phyloP scores from a whole-genome alignment of 1,140 invertebrate genomes.

The Battus philenor region DNA sequence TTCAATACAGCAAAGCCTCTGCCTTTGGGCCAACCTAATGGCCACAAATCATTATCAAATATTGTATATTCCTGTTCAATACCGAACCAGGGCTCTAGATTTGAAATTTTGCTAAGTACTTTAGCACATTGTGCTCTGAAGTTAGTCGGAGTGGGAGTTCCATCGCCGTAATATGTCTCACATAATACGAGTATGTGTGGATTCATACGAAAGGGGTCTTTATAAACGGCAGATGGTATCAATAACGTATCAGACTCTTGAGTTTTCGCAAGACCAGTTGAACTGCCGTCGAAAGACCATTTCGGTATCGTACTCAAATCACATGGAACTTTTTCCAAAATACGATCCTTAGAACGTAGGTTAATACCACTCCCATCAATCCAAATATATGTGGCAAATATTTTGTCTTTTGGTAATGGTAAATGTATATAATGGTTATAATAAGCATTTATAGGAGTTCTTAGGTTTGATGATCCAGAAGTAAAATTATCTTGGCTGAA shows the following conservation, averaged over 20 bases:
- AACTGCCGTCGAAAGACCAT: constrained; percentile 98
- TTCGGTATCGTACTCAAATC: constrained; percentile 75
- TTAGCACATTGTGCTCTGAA: constrained; percentile 85
- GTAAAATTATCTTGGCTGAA: constrained; percentile 30
- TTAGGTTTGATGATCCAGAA: constrained; percentile 25
- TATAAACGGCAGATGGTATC: constrained; percentile 92
- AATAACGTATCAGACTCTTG: constrained; percentile 81
- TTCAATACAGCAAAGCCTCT: constrained; percentile 81
- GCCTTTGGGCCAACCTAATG: constrained; percentile 92
- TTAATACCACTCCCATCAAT: constrained; percentile 92
- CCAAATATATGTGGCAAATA: constrained; percentile 91
- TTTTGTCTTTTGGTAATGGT: constrained; percentile 80
- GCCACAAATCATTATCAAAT: constrained; percentile 84
- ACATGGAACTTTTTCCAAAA: constrained; percentile 80
- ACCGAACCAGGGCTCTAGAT: constrained; percentile 95
- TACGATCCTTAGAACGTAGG: constrained; percentile 87
- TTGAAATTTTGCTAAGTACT: constrained; percentile 82
- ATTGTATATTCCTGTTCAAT: constrained; percentile 91
- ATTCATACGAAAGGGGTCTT: constrained; percentile 92
- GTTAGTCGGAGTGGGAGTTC: constrained; percentile 80
- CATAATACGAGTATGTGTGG: constrained; percentile 94
- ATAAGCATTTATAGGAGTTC: constrained; percentile 47
- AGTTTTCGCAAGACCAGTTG: constrained; percentile 85
- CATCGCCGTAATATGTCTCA: constrained; percentile 71
- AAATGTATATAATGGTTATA: constrained; percentile 82